Conservation (phyloP, 1,140 invertebrate genomes). For the Conus ventricosus region DNA sequence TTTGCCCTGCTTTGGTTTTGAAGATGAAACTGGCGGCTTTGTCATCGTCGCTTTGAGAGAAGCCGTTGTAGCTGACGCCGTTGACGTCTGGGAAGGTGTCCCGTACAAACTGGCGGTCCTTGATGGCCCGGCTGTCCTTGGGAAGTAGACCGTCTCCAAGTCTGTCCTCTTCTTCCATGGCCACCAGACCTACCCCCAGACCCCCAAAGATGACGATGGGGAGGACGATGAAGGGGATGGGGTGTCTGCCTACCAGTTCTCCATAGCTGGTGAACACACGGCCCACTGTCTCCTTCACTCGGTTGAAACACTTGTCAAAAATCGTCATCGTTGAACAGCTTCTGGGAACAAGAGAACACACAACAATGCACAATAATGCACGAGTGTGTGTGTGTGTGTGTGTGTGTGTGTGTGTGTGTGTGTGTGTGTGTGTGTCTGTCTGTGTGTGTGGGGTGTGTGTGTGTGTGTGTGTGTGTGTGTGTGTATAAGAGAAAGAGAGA, state of each 20-base stretch:
- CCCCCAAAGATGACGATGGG: slow-evolving; percentile 23
- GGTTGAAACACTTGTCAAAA: slow-evolving; percentile 18
- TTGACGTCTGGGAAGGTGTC: slow-evolving; percentile 5
- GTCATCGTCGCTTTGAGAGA: not conserved
- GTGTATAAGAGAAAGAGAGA: no score
- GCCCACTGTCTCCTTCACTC: not conserved
- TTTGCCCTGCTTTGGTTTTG: not conserved
- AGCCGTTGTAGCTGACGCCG: not conserved
- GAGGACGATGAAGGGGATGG: slow-evolving; percentile 30
- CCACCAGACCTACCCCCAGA: slow-evolving; percentile 12
- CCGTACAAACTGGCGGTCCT: not conserved
- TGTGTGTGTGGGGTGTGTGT: no score
- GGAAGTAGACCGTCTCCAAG: slow-evolving; percentile 27
- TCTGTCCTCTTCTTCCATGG: not conserved
- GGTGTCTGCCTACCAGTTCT: slow-evolving; percentile 15
- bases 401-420: no score
- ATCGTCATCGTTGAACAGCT: no score
- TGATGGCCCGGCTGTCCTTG: slow-evolving; percentile 3
- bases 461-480: no score
- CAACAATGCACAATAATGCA: no score
- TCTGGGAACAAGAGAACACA: no score
- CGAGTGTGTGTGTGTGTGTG: no score
- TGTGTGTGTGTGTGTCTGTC: no score
- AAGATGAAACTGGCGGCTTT: not conserved
- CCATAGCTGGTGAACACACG: slow-evolving; percentile 16